A percentile compares a stretch with the other conserved stretches of the same genome.
Evolutionary conservation across 2,888 invertebrate species (phyloP).

Genomic region (Temnothorax ravouxi): DNA sequence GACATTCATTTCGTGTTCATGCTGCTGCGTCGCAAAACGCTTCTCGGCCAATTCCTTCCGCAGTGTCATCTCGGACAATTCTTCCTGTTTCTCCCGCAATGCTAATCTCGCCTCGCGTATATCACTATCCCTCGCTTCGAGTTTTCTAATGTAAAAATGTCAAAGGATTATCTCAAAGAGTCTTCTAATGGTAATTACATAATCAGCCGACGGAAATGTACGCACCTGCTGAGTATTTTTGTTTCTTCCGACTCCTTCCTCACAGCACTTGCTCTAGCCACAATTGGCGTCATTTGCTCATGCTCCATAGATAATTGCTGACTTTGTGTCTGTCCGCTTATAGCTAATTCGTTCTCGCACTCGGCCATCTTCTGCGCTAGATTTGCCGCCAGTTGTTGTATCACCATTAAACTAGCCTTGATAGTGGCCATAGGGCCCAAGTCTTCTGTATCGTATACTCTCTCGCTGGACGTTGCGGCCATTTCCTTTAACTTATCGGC

Average conservation of each 20-base stretch:
- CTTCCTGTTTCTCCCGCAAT: constrained; percentile 96
- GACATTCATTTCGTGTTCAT: constrained; percentile 93
- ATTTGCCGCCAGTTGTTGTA: constrained; percentile 83
- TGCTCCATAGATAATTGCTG: constrained; percentile 75
- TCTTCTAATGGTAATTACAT: constrained; percentile 1
- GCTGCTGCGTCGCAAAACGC: constrained; percentile 91
- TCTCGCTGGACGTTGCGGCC: constrained; percentile 87
- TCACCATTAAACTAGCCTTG: constrained; percentile 81
- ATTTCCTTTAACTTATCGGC: constrained; percentile 91
- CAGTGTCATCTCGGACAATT: constrained; percentile 96
- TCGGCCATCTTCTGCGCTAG: constrained; percentile 85
- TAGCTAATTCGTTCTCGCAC: constrained; percentile 85
- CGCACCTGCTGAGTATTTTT: constrained; percentile 89
- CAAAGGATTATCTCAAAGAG: background rate
- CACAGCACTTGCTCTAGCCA: constrained; percentile 94
- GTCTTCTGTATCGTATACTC: constrained; percentile 84
- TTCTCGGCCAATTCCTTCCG: constrained; percentile 97
- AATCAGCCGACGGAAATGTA: background rate
- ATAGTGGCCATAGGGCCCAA: constrained; percentile 83
- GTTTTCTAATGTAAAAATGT: constrained; percentile 86
- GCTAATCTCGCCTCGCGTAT: constrained; percentile 95
- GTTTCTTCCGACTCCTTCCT: constrained; percentile 98
- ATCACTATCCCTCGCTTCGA: constrained; percentile 97
- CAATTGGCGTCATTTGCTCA: constrained; percentile 91
- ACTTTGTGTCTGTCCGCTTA: constrained; percentile 79